Evolutionary conservation across 2,113 vertebrate species (phyloP).

Genomic region (Ceratotherium simum): DNA sequence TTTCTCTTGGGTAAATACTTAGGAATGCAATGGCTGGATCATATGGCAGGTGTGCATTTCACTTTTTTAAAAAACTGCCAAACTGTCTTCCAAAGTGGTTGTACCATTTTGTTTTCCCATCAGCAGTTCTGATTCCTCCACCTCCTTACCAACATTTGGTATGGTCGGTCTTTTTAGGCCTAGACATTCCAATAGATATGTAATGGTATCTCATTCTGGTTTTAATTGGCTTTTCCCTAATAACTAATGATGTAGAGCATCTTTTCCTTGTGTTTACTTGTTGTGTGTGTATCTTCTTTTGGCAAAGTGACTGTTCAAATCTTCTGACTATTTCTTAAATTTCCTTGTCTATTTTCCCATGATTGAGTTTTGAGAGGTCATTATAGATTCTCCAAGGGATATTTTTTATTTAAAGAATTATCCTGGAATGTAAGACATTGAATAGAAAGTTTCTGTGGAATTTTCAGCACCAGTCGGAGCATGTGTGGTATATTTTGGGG

Average conservation of each 20-base stretch:
- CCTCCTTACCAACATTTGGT: not conserved
- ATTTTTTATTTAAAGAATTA: constrained; percentile 36
- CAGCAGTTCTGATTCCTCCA: not conserved
- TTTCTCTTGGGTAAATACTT: not conserved
- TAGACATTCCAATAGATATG: not conserved
- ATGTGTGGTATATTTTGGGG: not conserved
- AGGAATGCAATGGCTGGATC: not conserved
- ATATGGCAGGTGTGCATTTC: not conserved
- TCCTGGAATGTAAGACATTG: not conserved
- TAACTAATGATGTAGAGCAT: not conserved
- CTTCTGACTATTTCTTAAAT: constrained; percentile 38
- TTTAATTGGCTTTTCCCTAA: constrained; percentile 14
- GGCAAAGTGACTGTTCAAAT: not conserved
- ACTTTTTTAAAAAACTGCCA: not conserved
- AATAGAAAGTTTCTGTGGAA: not conserved
- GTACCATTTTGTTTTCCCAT: not conserved
- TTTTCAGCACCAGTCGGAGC: not conserved
- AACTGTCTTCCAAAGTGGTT: not conserved
- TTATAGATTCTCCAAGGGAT: not conserved
- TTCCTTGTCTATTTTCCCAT: constrained; percentile 20
- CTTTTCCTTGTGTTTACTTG: not conserved
- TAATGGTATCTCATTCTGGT: not conserved
- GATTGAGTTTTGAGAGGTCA: not conserved
- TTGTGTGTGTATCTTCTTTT: constrained; percentile 1
- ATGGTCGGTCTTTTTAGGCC: not conserved